Percentiles rank a stretch among this genome's conserved stretches.
These are phyloP conservation scores for Altica lythri DNA, from an alignment of 2,888 invertebrate genomes.

Conservation along the genomic window DNA sequence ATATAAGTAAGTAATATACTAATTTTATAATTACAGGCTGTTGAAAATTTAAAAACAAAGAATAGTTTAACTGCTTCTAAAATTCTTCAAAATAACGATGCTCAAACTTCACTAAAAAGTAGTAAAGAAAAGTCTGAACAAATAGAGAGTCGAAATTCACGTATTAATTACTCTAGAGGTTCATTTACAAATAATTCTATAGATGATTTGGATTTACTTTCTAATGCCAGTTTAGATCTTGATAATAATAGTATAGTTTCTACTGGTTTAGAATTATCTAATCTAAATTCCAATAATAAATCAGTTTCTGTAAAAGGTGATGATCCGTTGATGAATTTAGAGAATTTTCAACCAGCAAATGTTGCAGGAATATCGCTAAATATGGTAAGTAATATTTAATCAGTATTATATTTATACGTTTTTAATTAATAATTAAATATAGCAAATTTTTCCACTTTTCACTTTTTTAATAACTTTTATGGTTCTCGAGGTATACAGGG, in stretches of 20 bases:
- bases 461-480: no score
- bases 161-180: constrained; percentile 50
- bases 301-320: constrained; percentile 11
- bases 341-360: constrained; percentile 38
- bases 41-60: constrained; percentile 43
- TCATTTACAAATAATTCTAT: constrained; percentile 37
- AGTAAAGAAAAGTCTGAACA: background rate
- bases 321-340: constrained; percentile 26
- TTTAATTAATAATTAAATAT: no score
- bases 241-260: constrained; percentile 28
- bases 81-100: constrained; percentile 45
- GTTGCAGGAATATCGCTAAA: constrained; percentile 50
- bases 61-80: constrained; percentile 32
- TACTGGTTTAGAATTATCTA: constrained; percentile 24
- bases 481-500: no score
- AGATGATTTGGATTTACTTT: constrained; percentile 19
- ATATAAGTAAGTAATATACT: no score
- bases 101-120: constrained; percentile 46
- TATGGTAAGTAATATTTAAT: constrained; percentile 46
- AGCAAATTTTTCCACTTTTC: no score
- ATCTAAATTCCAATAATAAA: constrained; percentile 20
- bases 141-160: constrained; percentile 30
- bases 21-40: constrained; percentile 39
- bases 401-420: no score
- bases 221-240: constrained; percentile 26